A percentile compares a stretch with the other conserved stretches of the same genome.
These are phyloP conservation scores for Alces alces DNA, from an alignment of 2,113 vertebrate species.

Conservation along the genomic window DNA sequence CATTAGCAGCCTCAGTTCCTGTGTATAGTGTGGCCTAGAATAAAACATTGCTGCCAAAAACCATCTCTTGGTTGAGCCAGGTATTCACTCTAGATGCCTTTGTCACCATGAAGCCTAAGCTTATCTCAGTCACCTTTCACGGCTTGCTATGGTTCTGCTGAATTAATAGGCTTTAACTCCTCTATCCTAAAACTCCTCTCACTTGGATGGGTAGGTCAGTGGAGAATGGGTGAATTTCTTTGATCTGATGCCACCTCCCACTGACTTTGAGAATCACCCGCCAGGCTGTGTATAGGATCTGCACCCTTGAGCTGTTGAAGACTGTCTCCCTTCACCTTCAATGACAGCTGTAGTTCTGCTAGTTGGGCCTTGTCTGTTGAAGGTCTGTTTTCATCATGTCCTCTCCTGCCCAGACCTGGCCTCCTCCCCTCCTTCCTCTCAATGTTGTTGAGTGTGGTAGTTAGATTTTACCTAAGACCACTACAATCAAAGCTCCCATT, in stretches of 20 bases:
- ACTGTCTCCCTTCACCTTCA: not conserved
- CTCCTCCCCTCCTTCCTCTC: not conserved
- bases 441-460: not conserved
- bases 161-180: not conserved
- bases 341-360: not conserved
- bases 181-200: not conserved
- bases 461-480: not conserved
- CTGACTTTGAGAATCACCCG: not conserved
- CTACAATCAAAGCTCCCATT: not conserved
- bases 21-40: not conserved
- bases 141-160: not conserved
- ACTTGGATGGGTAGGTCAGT: not conserved
- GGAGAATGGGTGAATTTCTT: not conserved
- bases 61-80: not conserved
- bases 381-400: not conserved
- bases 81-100: not conserved
- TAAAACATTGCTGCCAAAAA: not conserved
- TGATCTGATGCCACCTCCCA: not conserved
- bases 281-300: not conserved
- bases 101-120: not conserved
- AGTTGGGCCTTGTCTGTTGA: not conserved
- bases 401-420: not conserved
- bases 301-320: not conserved
- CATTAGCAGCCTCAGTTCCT: not conserved
- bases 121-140: not conserved